Percentiles rank a stretch among this genome's conserved stretches.
Conservation (phyloP, 2,888 invertebrate genomes). For the Serripes groenlandicus region DNA sequence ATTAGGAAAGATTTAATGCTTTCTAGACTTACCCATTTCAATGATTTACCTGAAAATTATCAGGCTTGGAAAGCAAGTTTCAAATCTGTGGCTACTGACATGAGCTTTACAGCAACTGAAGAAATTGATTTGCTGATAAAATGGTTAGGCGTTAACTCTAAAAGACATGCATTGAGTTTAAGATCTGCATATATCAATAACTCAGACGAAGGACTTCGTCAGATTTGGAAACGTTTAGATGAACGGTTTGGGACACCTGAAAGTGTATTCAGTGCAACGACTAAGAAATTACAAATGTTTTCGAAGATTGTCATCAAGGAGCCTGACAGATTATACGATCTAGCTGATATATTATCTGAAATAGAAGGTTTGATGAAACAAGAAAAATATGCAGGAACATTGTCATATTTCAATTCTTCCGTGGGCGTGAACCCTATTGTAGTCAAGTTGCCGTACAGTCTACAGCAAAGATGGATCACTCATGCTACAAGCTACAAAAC, state of each 20-base stretch:
- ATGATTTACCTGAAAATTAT: too few species aligned
- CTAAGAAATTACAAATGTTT: constrained; percentile 12
- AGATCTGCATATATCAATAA: constrained; percentile 29
- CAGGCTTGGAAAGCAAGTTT: too few species aligned
- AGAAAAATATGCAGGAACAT: background rate
- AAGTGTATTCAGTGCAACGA: constrained; percentile 8
- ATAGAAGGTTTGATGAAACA: constrained; percentile 23
- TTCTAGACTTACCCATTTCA: too few species aligned
- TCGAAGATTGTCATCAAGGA: constrained; percentile 10
- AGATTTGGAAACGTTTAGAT: constrained; percentile 47
- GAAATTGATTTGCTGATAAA: too few species aligned
- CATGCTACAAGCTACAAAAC: constrained; percentile 25
- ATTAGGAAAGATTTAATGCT: too few species aligned
- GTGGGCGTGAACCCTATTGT: constrained; percentile 31
- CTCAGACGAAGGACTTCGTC: constrained; percentile 21
- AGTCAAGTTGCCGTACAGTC: constrained; percentile 34
- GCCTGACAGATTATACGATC: constrained; percentile 3
- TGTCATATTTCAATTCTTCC: constrained; percentile 40
- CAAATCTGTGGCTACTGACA: too few species aligned
- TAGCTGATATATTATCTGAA: constrained; percentile 23
- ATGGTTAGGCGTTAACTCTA: constrained; percentile 46
- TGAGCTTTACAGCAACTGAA: too few species aligned
- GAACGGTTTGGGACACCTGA: constrained; percentile 54
- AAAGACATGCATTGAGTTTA: constrained; percentile 37
- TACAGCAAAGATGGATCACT: constrained; percentile 45